These are phyloP conservation scores for Spicauda simplicius DNA, from an alignment of 2,888 invertebrate species.

Conservation along the genomic window DNA sequence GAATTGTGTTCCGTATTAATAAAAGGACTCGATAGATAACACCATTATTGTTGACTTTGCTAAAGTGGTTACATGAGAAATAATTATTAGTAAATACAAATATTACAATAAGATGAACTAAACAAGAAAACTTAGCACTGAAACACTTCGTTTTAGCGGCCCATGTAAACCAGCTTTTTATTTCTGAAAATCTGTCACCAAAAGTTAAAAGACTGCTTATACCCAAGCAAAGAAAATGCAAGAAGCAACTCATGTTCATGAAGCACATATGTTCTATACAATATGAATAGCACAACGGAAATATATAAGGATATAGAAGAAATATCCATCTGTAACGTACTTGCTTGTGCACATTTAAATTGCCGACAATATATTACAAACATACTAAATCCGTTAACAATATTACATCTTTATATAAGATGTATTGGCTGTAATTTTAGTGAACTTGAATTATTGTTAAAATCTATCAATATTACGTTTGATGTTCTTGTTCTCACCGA, in stretches of 20 bases:
- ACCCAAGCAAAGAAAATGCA: constrained; percentile 1
- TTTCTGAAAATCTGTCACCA: background rate
- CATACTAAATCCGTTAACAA: background rate
- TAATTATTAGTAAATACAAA: background rate
- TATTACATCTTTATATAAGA: constrained; percentile 18
- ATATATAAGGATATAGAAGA: background rate
- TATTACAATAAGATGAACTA: constrained; percentile 1
- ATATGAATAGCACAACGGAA: background rate
- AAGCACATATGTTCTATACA: background rate
- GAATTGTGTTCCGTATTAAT: constrained; percentile 1
- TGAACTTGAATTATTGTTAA: constrained; percentile 5
- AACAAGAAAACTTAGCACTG: background rate
- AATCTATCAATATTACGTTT: constrained; percentile 1
- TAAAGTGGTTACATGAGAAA: background rate
- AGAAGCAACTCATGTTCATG: background rate
- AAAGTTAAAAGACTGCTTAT: background rate
- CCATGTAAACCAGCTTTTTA: background rate
- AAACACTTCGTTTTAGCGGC: background rate
- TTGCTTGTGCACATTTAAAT: background rate
- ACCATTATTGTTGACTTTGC: constrained; percentile 1
- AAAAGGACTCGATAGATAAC: background rate
- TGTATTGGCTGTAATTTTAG: constrained; percentile 12
- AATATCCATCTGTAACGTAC: background rate
- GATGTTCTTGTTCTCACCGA: constrained; percentile 9
- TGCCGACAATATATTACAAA: background rate